phyloP scores from a whole-genome alignment of 1,140 invertebrate species.

The Euglossa dilemma region DNA sequence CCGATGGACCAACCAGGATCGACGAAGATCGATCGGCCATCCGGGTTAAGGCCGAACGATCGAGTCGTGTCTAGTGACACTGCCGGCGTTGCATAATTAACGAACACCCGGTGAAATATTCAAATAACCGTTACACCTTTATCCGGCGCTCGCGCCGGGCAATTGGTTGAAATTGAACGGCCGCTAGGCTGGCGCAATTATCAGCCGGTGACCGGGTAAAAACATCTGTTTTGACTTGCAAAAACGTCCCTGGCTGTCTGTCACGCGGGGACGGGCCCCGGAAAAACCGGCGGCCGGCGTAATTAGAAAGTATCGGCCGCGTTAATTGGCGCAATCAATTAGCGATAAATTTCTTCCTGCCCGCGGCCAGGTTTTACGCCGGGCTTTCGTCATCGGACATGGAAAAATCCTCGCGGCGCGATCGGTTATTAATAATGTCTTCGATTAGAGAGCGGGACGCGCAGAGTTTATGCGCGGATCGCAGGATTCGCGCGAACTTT shows the following conservation, averaged over 20 bases:
- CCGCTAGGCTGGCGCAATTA: not conserved
- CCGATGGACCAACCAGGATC: constrained; percentile 2
- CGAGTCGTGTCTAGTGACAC: constrained; percentile 54
- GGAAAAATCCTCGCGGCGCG: not conserved
- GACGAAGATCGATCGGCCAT: constrained; percentile 58
- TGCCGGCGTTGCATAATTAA: constrained; percentile 69
- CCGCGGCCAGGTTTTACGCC: not conserved
- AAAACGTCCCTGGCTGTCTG: not conserved
- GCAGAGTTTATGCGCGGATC: too few relatives aligned
- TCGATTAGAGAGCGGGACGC: too few relatives aligned
- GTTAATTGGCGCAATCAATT: constrained; percentile 15
- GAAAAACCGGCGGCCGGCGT: not conserved
- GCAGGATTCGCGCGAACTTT: too few relatives aligned
- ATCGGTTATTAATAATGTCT: too few relatives aligned
- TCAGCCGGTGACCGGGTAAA: not conserved
- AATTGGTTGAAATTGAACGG: not conserved
- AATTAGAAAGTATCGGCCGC: constrained; percentile 13
- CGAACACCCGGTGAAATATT: constrained; percentile 64
- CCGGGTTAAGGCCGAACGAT: constrained; percentile 66
- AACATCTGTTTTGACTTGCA: not conserved
- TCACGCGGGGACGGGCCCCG: not conserved
- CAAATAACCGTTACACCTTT: constrained; percentile 49
- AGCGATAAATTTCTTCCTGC: not conserved
- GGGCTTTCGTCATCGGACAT: not conserved
- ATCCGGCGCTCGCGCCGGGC: not conserved